phyloP scores from a whole-genome alignment of 30 jellyfish, hydroid and myxozoan genomes.

The Mastigias papua region DNA sequence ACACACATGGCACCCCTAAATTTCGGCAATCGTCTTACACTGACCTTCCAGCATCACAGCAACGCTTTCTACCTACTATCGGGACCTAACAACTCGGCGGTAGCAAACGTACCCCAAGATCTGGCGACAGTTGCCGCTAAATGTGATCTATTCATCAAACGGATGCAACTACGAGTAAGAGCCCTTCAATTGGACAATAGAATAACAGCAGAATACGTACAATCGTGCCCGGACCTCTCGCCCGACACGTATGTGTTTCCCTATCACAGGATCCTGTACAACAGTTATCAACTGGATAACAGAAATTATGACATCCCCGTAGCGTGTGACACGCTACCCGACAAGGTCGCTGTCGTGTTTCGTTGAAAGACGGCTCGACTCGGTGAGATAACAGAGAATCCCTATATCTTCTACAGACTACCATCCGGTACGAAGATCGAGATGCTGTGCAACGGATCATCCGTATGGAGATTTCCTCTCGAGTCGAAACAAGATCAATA shows the following conservation, averaged over 20 bases:
- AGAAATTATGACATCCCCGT: neutral
- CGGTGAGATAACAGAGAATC: neutral
- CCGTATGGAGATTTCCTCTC: neutral
- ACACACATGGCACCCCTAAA: neutral
- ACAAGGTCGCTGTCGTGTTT: neutral
- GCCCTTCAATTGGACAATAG: neutral
- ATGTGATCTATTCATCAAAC: neutral
- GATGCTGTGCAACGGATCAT: neutral
- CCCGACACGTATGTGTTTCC: neutral
- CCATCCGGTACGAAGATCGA: neutral
- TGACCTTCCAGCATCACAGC: neutral
- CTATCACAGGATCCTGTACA: neutral
- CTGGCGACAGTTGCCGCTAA: neutral
- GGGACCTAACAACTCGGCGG: neutral
- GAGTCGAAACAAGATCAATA: neutral
- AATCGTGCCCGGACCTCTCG: neutral
- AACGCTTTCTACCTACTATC: neutral
- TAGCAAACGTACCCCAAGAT: neutral
- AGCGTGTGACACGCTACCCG: neutral
- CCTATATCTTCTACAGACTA: neutral
- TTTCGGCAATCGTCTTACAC: neutral
- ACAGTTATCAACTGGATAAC: neutral
- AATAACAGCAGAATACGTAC: neutral
- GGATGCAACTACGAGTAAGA: neutral
- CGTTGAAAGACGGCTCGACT: too few relatives aligned